Conservation (phyloP, 2,888 invertebrate genomes). For the Nymphalis polychloros region DNA sequence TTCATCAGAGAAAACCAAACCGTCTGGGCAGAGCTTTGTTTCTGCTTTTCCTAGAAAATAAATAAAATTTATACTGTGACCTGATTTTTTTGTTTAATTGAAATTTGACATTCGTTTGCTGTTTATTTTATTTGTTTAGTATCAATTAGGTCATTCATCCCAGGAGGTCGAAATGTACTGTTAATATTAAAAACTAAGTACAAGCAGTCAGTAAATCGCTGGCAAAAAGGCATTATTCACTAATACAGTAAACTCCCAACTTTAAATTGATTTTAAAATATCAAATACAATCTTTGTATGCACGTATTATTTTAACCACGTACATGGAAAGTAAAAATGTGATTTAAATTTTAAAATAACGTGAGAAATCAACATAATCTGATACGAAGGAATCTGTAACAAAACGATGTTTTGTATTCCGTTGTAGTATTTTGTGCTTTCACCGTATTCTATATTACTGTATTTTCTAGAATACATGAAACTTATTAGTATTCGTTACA, state of each 20-base stretch:
- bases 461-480: slow-evolving; percentile 14
- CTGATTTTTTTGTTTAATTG: neutral
- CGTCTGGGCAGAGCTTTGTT: slow-evolving; percentile 88
- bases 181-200: neutral
- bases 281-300: neutral
- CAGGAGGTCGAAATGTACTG: too few species aligned
- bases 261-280: neutral
- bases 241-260: neutral
- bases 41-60: slow-evolving; percentile 77
- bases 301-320: neutral
- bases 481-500: slow-evolving; percentile 19
- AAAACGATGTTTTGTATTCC: slow-evolving; percentile 19
- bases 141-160: too few species aligned
- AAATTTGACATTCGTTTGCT: neutral
- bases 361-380: neutral
- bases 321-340: neutral
- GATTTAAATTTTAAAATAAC: slow-evolving; percentile 8
- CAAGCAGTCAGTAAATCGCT: neutral
- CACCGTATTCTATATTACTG: slow-evolving; percentile 9
- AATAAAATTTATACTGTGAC: neutral
- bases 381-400: slow-evolving; percentile 11
- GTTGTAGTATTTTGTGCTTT: slow-evolving; percentile 6
- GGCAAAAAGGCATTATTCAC: neutral
- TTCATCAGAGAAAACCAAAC: slow-evolving; percentile 87
- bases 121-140: too few species aligned